Percentiles rank a stretch among this genome's conserved stretches.
phyloP scores from a whole-genome alignment of 2,797 vertebrate species.

The Etheostoma nigrum region DNA sequence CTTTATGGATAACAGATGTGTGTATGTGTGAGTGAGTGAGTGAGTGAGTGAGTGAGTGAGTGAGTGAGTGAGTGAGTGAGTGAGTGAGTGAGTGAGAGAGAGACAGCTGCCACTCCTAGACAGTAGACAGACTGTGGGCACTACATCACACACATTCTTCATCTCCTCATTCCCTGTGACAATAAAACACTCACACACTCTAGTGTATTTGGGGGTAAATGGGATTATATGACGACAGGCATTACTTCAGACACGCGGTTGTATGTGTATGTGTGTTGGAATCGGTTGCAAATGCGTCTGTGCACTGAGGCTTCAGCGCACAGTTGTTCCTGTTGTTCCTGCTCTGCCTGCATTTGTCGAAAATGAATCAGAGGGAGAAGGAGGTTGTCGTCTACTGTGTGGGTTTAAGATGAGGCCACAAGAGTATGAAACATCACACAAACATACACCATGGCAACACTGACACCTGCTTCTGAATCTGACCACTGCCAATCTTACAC shows the following conservation, averaged over 20 bases:
- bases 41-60: conserved; percentile 6
- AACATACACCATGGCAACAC: neutral
- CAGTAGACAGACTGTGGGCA: conserved; percentile 59
- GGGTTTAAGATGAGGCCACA: neutral
- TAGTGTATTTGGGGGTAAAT: conserved; percentile 49
- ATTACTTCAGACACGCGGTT: conserved; percentile 36
- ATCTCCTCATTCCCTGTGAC: conserved; percentile 31
- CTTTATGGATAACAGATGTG: conserved; percentile 33
- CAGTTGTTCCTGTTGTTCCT: conserved; percentile 39
- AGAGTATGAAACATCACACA: neutral
- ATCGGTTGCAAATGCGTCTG: conserved; percentile 16
- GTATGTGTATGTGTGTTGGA: neutral
- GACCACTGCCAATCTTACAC: conserved; percentile 10
- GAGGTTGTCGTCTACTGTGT: conserved; percentile 1
- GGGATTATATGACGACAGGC: conserved; percentile 47
- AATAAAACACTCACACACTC: conserved; percentile 32
- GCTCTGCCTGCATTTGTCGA: conserved; percentile 32
- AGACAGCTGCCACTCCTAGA: conserved; percentile 67
- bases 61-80: conserved; percentile 11
- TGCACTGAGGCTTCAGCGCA: conserved; percentile 12
- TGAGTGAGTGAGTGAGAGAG: neutral
- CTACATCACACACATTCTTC: conserved; percentile 55
- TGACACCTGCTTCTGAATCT: neutral
- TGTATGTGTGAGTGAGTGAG: conserved; percentile 23
- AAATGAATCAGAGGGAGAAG: conserved; percentile 6